These are phyloP conservation scores for Aviceda subcristata DNA, from an alignment of 2,113 vertebrate species.

Conservation along the genomic window DNA sequence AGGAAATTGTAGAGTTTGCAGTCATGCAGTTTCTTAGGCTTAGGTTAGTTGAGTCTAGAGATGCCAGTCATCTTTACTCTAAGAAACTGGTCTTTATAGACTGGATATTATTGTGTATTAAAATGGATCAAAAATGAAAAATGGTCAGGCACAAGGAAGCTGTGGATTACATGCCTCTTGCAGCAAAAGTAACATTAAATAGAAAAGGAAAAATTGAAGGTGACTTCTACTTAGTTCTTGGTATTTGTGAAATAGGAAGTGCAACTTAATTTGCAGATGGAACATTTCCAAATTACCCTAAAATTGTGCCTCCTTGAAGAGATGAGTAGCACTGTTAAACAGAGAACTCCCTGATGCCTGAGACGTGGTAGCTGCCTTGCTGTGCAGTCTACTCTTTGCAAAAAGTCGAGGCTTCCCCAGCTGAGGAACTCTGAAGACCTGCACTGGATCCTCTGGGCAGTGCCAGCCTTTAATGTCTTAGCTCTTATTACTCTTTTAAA, in stretches of 20 bases:
- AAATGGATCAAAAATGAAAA: background rate
- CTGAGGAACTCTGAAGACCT: background rate
- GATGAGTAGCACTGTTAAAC: background rate
- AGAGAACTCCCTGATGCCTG: background rate
- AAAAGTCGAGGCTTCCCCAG: background rate
- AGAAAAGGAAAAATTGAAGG: background rate
- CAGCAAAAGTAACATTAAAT: background rate
- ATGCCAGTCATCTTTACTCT: background rate
- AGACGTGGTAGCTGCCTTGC: background rate
- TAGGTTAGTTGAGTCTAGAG: background rate
- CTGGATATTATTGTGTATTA: background rate
- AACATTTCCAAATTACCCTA: background rate
- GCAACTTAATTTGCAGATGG: background rate
- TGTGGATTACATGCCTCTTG: background rate
- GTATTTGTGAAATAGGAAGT: background rate
- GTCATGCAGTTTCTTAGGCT: background rate
- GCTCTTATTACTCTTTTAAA: background rate
- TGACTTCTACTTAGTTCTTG: background rate
- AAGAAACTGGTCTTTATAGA: background rate
- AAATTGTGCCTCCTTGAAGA: background rate
- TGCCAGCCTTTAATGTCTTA: background rate
- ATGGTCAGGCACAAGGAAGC: background rate
- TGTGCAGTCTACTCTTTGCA: background rate
- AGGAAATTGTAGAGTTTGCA: background rate
- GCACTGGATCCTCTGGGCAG: background rate